Conservation (phyloP, 2,888 invertebrate species). For the Coenonympha glycerion region DNA sequence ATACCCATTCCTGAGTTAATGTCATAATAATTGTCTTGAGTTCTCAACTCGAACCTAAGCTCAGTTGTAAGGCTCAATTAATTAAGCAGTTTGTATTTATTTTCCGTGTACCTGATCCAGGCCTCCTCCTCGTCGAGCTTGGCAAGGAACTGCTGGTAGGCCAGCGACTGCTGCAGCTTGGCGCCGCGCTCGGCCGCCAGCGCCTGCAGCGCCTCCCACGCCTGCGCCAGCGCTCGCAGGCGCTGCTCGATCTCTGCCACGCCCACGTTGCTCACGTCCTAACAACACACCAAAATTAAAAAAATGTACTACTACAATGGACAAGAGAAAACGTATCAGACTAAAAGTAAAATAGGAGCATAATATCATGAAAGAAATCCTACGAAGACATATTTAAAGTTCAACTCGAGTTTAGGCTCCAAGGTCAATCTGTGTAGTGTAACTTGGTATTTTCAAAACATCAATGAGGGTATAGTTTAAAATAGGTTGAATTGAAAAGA, state of each 20-base stretch:
- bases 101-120: conserved; percentile 84
- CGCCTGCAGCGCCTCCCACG: conserved; percentile 95
- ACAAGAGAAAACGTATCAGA: not conserved
- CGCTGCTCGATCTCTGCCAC: conserved; percentile 94
- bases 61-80: too few species aligned
- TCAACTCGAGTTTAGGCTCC: too few species aligned
- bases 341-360: too few species aligned
- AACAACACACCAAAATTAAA: not conserved
- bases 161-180: conserved; percentile 96
- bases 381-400: too few species aligned
- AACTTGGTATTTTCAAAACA: too few species aligned
- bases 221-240: conserved; percentile 83
- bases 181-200: conserved; percentile 91
- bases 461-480: too few species aligned
- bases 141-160: conserved; percentile 97
- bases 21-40: too few species aligned
- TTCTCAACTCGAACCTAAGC: too few species aligned
- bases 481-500: too few species aligned
- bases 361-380: too few species aligned
- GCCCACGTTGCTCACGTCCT: conserved; percentile 92
- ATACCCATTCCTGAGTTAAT: too few species aligned
- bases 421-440: too few species aligned
- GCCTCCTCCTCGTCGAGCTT: conserved; percentile 99
- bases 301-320: not conserved
- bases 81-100: not conserved